Conservation (phyloP, 2,797 vertebrate species). For the Leucoraja ocellata region DNA sequence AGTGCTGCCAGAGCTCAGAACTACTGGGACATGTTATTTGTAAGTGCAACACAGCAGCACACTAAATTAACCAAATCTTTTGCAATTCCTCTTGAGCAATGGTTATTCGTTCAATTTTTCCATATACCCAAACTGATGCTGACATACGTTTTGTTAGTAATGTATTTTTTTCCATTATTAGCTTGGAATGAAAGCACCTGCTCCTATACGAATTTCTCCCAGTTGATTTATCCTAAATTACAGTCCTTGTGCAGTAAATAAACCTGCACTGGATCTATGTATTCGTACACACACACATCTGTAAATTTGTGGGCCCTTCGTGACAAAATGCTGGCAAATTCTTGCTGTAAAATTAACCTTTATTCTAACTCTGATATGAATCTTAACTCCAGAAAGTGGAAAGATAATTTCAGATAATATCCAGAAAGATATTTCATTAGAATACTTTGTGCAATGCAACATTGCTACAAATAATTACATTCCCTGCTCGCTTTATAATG, state of each 20-base stretch:
- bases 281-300: background rate
- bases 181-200: slow-evolving; percentile 31
- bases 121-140: slow-evolving; percentile 1
- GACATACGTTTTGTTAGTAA: background rate
- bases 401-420: no score
- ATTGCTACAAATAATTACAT: background rate
- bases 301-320: background rate
- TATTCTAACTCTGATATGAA: background rate
- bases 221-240: slow-evolving; percentile 13
- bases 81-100: background rate
- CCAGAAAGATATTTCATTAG: background rate
- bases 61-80: slow-evolving; percentile 27
- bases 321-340: background rate
- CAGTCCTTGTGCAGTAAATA: background rate
- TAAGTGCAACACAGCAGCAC: background rate
- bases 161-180: slow-evolving; percentile 18
- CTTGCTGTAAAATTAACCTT: background rate
- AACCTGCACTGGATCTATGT: background rate
- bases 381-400: background rate
- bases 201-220: slow-evolving; percentile 2
- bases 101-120: background rate
- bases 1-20: background rate
- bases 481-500: background rate
- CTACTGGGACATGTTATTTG: background rate
- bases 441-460: background rate